Conservation (phyloP, 2,888 invertebrate genomes). For the Ormia ochracea region DNA sequence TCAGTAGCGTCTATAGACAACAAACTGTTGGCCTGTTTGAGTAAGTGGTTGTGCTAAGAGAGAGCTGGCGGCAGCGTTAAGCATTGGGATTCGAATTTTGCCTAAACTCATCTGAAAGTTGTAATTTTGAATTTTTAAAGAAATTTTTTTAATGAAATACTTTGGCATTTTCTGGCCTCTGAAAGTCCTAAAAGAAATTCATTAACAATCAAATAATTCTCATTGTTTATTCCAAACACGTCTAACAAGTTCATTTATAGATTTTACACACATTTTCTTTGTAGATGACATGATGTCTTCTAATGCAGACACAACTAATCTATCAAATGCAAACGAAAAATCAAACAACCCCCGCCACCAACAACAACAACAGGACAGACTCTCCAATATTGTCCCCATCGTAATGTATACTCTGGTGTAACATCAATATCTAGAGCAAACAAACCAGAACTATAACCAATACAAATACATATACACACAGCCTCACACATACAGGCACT, state of each 20-base stretch:
- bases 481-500: neutral
- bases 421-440: constrained; percentile 50
- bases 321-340: constrained; percentile 55
- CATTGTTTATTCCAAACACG: constrained; percentile 52
- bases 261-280: constrained; percentile 35
- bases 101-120: no score
- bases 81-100: no score
- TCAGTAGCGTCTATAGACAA: no score
- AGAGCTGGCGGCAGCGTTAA: no score
- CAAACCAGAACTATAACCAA: constrained; percentile 59
- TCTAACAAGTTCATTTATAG: constrained; percentile 56
- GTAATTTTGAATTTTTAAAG: neutral
- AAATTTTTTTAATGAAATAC: neutral
- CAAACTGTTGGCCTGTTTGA: no score
- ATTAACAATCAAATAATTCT: constrained; percentile 45
- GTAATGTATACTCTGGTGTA: constrained; percentile 2
- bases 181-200: constrained; percentile 31
- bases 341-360: constrained; percentile 31
- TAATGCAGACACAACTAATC: constrained; percentile 59
- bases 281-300: constrained; percentile 59
- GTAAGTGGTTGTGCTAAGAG: no score
- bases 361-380: neutral
- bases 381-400: constrained; percentile 11
- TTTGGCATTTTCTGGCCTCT: neutral
- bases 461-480: constrained; percentile 39